A percentile compares a stretch with the other conserved stretches of the same genome.
phyloP scores from a whole-genome alignment of 2,113 vertebrate species.

The Porphyrio hochstetteri region DNA sequence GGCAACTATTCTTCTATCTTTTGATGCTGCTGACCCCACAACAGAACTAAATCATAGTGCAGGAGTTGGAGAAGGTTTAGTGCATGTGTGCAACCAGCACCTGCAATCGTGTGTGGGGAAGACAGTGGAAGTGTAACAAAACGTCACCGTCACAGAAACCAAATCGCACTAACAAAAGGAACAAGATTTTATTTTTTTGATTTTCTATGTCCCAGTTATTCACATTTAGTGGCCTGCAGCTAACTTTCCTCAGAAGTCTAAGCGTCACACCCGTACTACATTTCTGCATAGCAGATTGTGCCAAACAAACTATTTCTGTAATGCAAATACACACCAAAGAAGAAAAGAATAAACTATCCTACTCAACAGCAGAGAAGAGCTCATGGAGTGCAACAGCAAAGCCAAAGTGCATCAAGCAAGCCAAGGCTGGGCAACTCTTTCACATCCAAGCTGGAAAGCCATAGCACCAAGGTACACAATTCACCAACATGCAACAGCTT shows the following conservation, averaged over 20 bases:
- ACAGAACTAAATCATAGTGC: not conserved
- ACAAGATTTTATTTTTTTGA: not conserved
- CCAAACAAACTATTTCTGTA: not conserved
- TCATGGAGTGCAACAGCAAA: rapidly evolving
- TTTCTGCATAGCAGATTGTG: not conserved
- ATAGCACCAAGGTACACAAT: not conserved
- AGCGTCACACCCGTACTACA: not conserved
- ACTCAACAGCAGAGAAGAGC: not conserved
- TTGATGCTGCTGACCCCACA: not conserved
- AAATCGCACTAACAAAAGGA: not conserved
- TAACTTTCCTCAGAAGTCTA: not conserved
- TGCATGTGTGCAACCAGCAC: not conserved
- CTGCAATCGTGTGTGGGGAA: not conserved
- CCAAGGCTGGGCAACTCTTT: not conserved
- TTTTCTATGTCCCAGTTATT: not conserved
- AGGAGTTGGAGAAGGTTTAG: not conserved
- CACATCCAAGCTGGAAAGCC: not conserved
- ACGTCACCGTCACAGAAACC: not conserved
- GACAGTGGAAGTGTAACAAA: not conserved
- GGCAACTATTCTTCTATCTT: not conserved
- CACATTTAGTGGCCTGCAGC: not conserved
- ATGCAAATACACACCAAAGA: not conserved
- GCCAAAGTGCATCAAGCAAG: not conserved
- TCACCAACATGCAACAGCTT: not conserved
- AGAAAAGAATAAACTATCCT: not conserved